phyloP scores from a whole-genome alignment of 92 coral and sea anemone species.

The Bergia sp. region DNA sequence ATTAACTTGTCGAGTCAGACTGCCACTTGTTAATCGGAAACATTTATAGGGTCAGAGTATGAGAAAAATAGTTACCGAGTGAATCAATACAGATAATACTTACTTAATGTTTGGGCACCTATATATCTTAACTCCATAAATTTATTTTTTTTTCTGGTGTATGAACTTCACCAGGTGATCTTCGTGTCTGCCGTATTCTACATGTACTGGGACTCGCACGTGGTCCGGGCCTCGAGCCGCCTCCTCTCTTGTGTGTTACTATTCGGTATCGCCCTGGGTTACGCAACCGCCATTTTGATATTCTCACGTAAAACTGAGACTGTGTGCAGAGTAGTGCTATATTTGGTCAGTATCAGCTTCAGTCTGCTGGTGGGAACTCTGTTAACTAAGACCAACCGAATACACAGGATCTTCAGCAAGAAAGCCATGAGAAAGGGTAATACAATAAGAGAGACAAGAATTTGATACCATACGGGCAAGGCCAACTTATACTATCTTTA shows the following conservation, averaged over 20 bases:
- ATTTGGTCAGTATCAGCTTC: conserved; percentile 75
- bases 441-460: not conserved
- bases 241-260: conserved; percentile 75
- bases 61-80: too few species aligned
- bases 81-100: too few species aligned
- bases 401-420: conserved; percentile 82
- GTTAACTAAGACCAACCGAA: conserved; percentile 85
- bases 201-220: conserved; percentile 71
- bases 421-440: conserved; percentile 86
- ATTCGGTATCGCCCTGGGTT: conserved; percentile 77
- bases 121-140: too few species aligned
- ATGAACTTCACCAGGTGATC: conserved; percentile 38
- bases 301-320: conserved; percentile 73
- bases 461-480: too few species aligned
- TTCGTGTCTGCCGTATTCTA: conserved; percentile 62
- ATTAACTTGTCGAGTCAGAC: too few species aligned
- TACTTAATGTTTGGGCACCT: too few species aligned
- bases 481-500: too few species aligned
- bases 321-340: conserved; percentile 68
- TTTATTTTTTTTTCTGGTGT: too few species aligned
- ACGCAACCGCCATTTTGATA: conserved; percentile 71
- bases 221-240: conserved; percentile 83
- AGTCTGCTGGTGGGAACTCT: conserved; percentile 83
- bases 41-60: too few species aligned
- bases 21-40: too few species aligned